Evolutionary conservation across 2,113 vertebrate genomes (phyloP), one percentile per base, ranked within the genome.

Genomic region (Lepidiolamprologus cunningtoni): DNA sequence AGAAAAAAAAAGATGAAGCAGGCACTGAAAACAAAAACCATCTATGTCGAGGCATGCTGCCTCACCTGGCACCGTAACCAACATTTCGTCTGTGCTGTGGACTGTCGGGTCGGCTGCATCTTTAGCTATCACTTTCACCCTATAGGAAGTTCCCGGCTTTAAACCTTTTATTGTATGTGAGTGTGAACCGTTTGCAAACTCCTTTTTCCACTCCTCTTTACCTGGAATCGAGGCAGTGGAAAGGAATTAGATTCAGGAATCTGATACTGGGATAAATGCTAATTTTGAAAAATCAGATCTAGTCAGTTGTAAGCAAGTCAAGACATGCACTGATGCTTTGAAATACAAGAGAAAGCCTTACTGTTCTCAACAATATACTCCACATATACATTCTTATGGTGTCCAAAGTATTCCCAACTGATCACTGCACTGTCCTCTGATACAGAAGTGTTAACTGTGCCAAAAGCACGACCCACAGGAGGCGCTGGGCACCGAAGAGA

Each of bases 331-430:
- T 52, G 3, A 12, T 82, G 31, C 55, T 86, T 68, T 73, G 21
- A 79, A 57, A 89, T 37, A 87, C 73, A 81, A 86, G 96, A 89
- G 31, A 21, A 92, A 93, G 94, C 96, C 98, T 99, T 99, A 99
- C 98, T 99, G 97, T 98, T 97, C 94, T 97, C 97, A 96, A 98
- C 95, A 96, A 96, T 97, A 97, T 98, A 99, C 95, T 99, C 98
- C 98, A 99, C 95, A 97, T 97, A 98, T 95, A 99, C 95, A 96
- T 96, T 98, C 93, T 96, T 96, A 95, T 98, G 97, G 93, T 97
- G 96, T 96, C 98, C 97, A 96, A 97, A 97, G 97, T 98, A 98
- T 92, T 98, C 97, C 98, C 98, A 99, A 96, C 96, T 97, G 97
- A 99, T 96, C 96, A 96, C 96, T 82, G 97, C 98, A 94, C 96